phyloP scores from a whole-genome alignment of 1,140 invertebrate species.

The Eriosoma lanigerum region DNA sequence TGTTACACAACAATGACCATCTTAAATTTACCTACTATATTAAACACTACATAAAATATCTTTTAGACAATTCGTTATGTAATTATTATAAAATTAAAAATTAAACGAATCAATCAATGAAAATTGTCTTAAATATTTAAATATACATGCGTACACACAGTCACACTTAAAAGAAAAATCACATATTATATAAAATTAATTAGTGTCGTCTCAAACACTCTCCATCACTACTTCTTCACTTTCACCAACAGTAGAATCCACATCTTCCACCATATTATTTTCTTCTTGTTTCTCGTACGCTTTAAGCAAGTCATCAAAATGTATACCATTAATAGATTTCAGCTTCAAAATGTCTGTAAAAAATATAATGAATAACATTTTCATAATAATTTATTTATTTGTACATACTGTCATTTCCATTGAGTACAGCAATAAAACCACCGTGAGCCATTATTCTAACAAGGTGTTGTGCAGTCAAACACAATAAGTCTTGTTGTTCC shows the following conservation, averaged over 20 bases:
- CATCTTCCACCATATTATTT: constrained; percentile 17
- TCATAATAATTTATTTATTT: neutral
- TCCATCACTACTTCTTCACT: constrained; percentile 41
- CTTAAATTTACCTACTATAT: no score
- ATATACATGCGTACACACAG: neutral
- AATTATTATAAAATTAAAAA: no score
- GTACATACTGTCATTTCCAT: constrained; percentile 65
- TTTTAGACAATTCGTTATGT: neutral
- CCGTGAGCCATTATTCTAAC: constrained; percentile 87
- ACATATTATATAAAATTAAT: neutral
- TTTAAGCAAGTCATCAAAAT: constrained; percentile 27
- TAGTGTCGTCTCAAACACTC: neutral
- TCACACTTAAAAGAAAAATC: neutral
- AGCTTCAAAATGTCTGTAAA: constrained; percentile 38
- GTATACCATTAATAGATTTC: neutral
- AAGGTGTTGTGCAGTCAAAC: constrained; percentile 86
- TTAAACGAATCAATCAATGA: no score
- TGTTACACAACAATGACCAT: neutral
- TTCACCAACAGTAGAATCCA: neutral
- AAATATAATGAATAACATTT: neutral
- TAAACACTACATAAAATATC: constrained; percentile 5
- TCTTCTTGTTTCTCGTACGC: constrained; percentile 39
- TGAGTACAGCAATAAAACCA: constrained; percentile 87
- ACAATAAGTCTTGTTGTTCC: constrained; percentile 93
- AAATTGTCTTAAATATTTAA: no score